phyloP scores from a whole-genome alignment of 2,888 invertebrate species.

The Steinernema carpocapsae region DNA sequence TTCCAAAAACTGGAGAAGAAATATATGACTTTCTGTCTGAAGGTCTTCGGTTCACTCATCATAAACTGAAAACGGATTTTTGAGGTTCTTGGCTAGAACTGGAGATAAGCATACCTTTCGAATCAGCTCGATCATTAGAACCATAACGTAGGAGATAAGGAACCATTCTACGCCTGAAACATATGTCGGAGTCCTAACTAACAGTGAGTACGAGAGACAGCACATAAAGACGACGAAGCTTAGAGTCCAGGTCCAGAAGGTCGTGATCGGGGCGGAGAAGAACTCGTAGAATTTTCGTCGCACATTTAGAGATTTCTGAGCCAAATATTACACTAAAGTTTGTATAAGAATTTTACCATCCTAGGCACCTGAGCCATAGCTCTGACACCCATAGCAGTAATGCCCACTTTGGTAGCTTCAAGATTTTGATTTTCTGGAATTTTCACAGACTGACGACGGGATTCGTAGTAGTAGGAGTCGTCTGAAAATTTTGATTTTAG shows the following conservation, averaged over 20 bases:
- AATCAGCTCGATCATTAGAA: slow-evolving; percentile 61
- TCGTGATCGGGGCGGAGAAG: slow-evolving; percentile 97
- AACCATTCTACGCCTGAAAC: slow-evolving; percentile 60
- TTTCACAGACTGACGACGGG: too few relatives aligned
- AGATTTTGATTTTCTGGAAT: too few relatives aligned
- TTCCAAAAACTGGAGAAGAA: slow-evolving; percentile 70
- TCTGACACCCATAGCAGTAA: neutral
- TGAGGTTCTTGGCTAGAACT: neutral
- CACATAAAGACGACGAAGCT: slow-evolving; percentile 62
- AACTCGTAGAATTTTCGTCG: slow-evolving; percentile 82
- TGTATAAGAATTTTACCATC: neutral
- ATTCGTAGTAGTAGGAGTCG: too few relatives aligned
- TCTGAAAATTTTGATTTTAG: too few relatives aligned
- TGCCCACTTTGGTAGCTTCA: too few relatives aligned
- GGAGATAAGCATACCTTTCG: slow-evolving; percentile 51
- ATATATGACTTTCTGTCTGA: slow-evolving; percentile 69
- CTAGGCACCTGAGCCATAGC: neutral
- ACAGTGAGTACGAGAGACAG: slow-evolving; percentile 63
- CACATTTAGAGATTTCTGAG: slow-evolving; percentile 55
- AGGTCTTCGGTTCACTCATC: slow-evolving; percentile 70
- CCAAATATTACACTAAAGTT: neutral
- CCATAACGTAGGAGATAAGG: slow-evolving; percentile 63
- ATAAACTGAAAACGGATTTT: slow-evolving; percentile 70
- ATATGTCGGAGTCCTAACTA: slow-evolving; percentile 61
- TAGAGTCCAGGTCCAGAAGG: slow-evolving; percentile 92